Conservation (phyloP, 2,888 invertebrate genomes). For the Diplolepis rosae region DNA sequence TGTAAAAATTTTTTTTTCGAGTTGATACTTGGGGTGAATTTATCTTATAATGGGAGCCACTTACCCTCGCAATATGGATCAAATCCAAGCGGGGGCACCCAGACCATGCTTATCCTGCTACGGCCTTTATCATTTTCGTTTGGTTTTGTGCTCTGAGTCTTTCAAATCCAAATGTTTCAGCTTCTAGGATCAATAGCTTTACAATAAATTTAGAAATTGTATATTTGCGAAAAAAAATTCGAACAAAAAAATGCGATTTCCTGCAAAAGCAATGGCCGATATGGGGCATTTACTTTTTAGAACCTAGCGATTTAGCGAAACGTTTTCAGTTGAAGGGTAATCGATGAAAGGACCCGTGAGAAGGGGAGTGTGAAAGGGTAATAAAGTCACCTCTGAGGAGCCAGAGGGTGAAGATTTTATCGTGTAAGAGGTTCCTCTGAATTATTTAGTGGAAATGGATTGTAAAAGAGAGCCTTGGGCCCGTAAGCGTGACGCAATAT, state of each 20-base stretch:
- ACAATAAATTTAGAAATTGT: no score
- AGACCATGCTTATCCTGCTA: no score
- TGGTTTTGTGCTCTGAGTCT: no score
- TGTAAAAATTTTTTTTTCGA: no score
- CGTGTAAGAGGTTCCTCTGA: constrained; percentile 26
- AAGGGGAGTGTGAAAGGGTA: constrained; percentile 23
- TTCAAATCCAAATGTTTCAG: no score
- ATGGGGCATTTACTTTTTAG: not conserved
- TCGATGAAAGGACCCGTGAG: constrained; percentile 1
- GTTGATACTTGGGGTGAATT: no score
- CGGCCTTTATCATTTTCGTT: no score
- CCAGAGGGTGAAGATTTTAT: constrained; percentile 27
- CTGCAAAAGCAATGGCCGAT: not conserved
- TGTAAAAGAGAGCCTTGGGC: constrained; percentile 21
- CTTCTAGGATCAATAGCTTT: no score
- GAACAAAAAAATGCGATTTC: not conserved
- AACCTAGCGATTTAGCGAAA: constrained; percentile 2
- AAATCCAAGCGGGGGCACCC: no score
- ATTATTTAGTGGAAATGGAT: constrained; percentile 29
- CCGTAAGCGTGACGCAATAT: constrained; percentile 18
- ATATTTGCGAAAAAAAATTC: not conserved
- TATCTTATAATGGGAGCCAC: no score
- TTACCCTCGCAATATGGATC: no score
- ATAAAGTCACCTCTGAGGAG: constrained; percentile 13
- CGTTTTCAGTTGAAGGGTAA: constrained; percentile 17